Evolutionary conservation across 2,113 vertebrate species (phyloP).

Genomic region (Narcine bancroftii): DNA sequence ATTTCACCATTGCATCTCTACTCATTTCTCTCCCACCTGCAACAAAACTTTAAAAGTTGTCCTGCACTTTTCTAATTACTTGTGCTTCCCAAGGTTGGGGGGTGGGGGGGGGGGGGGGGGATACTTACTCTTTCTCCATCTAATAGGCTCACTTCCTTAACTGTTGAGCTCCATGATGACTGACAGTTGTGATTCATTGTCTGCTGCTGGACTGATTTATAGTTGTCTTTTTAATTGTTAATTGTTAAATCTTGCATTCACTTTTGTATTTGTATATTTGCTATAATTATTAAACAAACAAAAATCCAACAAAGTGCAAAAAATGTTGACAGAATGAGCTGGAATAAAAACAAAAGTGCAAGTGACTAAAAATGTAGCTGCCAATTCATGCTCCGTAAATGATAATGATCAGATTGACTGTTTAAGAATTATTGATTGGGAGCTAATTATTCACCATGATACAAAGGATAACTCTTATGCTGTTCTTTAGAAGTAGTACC

Average conservation of each 20-base stretch:
- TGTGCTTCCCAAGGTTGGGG: too few relatives aligned
- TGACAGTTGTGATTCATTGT: background rate
- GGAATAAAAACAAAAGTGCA: too few relatives aligned
- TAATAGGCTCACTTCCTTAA: background rate
- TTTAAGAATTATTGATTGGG: too few relatives aligned
- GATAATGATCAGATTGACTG: too few relatives aligned
- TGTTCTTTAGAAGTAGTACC: too few relatives aligned
- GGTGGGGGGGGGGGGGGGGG: too few relatives aligned
- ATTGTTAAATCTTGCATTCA: background rate
- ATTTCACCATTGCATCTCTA: background rate
- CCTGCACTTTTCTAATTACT: background rate
- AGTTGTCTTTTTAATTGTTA: background rate
- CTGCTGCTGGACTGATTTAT: background rate
- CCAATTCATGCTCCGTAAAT: too few relatives aligned
- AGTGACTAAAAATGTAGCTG: too few relatives aligned
- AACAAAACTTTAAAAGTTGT: background rate
- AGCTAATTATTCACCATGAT: too few relatives aligned
- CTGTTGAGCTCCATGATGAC: background rate
- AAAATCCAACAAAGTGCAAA: background rate
- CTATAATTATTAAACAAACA: background rate
- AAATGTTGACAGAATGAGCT: background rate
- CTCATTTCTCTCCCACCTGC: background rate
- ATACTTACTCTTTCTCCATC: too few relatives aligned
- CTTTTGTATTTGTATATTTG: background rate
- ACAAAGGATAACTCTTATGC: too few relatives aligned